phyloP scores from a whole-genome alignment of 2,888 invertebrate species.

The Thalpophila matura region DNA sequence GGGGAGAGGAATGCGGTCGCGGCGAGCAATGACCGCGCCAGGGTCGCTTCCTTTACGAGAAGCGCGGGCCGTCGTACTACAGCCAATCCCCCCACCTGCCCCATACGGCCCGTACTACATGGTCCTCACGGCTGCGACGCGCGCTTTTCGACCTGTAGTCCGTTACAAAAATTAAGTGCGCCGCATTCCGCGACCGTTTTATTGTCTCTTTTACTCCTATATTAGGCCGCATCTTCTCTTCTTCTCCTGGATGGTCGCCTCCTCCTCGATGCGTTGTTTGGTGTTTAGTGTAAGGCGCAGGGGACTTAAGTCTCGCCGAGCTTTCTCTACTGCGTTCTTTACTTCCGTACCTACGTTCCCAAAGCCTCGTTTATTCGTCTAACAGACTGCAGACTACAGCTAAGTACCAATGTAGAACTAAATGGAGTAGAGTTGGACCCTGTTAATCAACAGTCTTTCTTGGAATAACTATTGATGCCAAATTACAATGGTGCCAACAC shows the following conservation, averaged over 20 bases:
- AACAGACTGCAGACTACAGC: no score
- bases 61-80: conserved; percentile 89
- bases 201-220: conserved; percentile 78
- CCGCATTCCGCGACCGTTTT: conserved; percentile 86
- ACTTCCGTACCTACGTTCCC: conserved; percentile 44
- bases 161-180: conserved; percentile 90
- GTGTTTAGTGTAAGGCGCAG: conserved; percentile 65
- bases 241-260: conserved; percentile 55
- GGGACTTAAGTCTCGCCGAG: conserved; percentile 63
- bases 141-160: conserved; percentile 88
- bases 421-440: no score
- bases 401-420: no score
- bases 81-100: conserved; percentile 77
- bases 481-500: no score
- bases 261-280: conserved; percentile 58
- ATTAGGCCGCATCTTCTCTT: conserved; percentile 54
- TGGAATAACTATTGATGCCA: no score
- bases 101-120: conserved; percentile 81
- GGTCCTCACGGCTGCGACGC: conserved; percentile 82
- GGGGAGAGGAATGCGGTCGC: conserved; percentile 88
- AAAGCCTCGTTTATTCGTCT: conserved; percentile 23
- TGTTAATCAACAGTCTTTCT: no score
- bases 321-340: conserved; percentile 61
- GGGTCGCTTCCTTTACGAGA: conserved; percentile 91
- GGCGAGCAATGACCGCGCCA: conserved; percentile 91